Evolutionary conservation across 2,797 vertebrate species (phyloP).

Genomic region (Scomberomorus guttatus): DNA sequence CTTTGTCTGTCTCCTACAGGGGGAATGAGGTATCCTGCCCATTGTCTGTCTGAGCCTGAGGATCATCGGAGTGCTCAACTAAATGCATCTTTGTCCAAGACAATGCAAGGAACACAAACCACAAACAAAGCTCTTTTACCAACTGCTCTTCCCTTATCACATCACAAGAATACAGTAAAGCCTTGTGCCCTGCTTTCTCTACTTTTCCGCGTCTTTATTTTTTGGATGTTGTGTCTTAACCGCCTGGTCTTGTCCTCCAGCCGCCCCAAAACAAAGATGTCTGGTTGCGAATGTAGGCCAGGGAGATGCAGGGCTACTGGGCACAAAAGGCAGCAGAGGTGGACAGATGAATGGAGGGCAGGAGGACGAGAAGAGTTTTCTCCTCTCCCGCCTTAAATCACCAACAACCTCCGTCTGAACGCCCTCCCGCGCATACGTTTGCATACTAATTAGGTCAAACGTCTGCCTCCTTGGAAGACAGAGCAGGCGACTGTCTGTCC

Average conservation of each 20-base stretch:
- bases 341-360: conserved; percentile 49
- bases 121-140: conserved; percentile 57
- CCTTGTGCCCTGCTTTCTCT: conserved; percentile 49
- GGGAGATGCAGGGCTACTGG: conserved; percentile 29
- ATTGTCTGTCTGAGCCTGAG: conserved; percentile 62
- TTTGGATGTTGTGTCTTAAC: conserved; percentile 50
- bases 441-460: conserved; percentile 82
- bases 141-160: conserved; percentile 55
- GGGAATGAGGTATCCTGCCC: conserved; percentile 49
- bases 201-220: conserved; percentile 61
- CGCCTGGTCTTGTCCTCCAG: conserved; percentile 39
- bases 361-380: conserved; percentile 13
- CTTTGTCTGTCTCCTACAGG: conserved; percentile 51
- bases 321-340: conserved; percentile 56
- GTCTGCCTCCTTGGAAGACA: conserved; percentile 79
- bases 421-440: conserved; percentile 64
- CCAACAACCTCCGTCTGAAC: conserved; percentile 47
- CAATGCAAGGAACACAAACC: conserved; percentile 50
- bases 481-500: conserved; percentile 72
- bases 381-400: conserved; percentile 54
- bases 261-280: conserved; percentile 66
- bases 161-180: conserved; percentile 36
- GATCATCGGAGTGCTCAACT: conserved; percentile 56
- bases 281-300: conserved; percentile 73
- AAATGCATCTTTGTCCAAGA: conserved; percentile 68